phyloP scores from a whole-genome alignment of 2,888 invertebrate species.

The Hyalella azteca region DNA sequence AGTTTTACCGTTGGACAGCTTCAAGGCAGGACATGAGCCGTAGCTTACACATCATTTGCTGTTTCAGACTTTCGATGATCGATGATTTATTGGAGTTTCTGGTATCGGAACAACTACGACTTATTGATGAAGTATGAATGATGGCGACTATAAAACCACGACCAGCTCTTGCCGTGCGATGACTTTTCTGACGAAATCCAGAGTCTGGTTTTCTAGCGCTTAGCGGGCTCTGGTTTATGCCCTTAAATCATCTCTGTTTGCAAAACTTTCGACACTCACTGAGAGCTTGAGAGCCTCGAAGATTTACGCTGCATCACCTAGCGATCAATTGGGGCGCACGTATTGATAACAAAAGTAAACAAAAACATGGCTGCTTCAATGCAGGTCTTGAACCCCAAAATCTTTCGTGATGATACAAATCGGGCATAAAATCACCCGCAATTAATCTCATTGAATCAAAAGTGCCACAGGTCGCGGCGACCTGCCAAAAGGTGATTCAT shows the following conservation, averaged over 20 bases:
- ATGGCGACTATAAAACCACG: background rate
- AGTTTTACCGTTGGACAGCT: no score
- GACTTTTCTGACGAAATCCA: background rate
- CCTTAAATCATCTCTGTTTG: constrained; percentile 3
- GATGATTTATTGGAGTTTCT: constrained; percentile 21
- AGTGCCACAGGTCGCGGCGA: background rate
- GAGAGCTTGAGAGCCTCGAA: background rate
- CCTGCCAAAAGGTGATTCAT: background rate
- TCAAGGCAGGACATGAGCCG: no score
- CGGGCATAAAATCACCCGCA: background rate
- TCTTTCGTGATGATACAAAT: background rate
- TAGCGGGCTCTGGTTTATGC: background rate
- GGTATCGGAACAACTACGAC: constrained; percentile 21
- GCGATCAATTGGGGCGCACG: constrained; percentile 1
- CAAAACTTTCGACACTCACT: background rate
- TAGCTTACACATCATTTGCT: no score
- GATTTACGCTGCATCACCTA: background rate
- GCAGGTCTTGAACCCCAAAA: background rate
- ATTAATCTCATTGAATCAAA: constrained; percentile 32
- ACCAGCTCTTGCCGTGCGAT: background rate
- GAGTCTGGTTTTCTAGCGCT: background rate
- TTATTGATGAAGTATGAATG: constrained; percentile 5
- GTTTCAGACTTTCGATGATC: no score
- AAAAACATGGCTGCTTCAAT: background rate
- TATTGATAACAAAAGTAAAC: background rate